Percentiles rank a stretch among this genome's conserved stretches.
Conservation (phyloP, 2,888 invertebrate genomes). For the Ametastegia equiseti region DNA sequence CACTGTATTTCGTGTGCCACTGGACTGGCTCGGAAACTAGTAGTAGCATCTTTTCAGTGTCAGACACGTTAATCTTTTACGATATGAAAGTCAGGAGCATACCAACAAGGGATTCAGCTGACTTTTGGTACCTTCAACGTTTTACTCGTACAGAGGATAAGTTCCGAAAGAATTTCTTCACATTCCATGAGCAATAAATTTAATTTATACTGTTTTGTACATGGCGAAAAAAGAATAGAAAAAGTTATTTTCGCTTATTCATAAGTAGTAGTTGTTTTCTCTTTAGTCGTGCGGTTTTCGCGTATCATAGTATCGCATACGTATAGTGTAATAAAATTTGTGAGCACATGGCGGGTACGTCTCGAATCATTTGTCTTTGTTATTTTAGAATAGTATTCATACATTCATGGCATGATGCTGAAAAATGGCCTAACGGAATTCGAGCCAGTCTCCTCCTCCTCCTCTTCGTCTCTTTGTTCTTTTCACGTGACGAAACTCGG, state of each 20-base stretch:
- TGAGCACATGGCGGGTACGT: background rate
- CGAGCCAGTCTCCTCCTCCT: background rate
- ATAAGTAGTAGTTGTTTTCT: background rate
- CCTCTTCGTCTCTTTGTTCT: slow-evolving; percentile 29
- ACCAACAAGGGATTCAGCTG: background rate
- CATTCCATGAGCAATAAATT: too few species aligned
- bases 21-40: background rate
- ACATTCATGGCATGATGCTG: slow-evolving; percentile 34
- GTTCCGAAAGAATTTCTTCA: background rate
- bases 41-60: background rate
- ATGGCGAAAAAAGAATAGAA: too few species aligned
- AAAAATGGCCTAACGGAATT: slow-evolving; percentile 30
- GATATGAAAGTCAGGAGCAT: background rate
- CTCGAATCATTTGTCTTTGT: slow-evolving; percentile 33
- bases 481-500: background rate
- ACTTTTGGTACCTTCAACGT: background rate
- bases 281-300: background rate
- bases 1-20: background rate
- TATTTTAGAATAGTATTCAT: slow-evolving; percentile 42
- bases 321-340: background rate
- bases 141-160: background rate
- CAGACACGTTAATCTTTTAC: background rate
- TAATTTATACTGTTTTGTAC: too few species aligned
- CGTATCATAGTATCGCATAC: too few species aligned
- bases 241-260: too few species aligned